Conservation (phyloP, 2,888 invertebrate genomes). For the Trissonchulus sp. region DNA sequence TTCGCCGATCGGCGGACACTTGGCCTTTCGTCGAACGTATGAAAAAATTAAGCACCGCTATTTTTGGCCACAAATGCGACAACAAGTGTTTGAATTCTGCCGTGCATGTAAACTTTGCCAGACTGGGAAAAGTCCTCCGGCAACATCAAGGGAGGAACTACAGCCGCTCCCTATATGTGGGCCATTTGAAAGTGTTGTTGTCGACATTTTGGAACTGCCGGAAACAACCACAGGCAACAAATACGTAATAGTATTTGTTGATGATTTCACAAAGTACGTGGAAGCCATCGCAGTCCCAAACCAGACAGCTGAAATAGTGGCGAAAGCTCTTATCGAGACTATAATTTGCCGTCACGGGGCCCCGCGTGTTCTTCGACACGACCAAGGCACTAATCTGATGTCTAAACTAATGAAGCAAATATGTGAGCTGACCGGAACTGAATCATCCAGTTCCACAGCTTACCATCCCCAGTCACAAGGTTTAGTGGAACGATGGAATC, state of each 20-base stretch:
- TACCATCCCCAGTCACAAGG: no score
- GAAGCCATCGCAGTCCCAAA: constrained; percentile 5
- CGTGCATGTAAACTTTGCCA: constrained; percentile 34
- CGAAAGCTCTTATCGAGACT: neutral
- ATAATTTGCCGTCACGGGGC: no score
- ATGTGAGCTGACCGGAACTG: neutral
- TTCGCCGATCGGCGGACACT: no score
- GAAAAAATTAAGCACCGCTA: constrained; percentile 30
- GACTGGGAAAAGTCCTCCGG: constrained; percentile 1
- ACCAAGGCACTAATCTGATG: neutral
- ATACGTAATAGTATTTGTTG: constrained; percentile 1
- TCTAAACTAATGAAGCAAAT: neutral
- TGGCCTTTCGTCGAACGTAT: constrained; percentile 35
- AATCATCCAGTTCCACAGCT: neutral
- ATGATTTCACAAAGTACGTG: constrained; percentile 37
- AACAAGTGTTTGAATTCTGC: constrained; percentile 30
- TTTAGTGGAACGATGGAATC: no score
- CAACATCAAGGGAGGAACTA: neutral
- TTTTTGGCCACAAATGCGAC: constrained; percentile 37
- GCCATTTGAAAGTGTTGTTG: constrained; percentile 13
- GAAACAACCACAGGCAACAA: neutral
- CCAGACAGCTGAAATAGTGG: constrained; percentile 7
- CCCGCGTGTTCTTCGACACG: neutral
- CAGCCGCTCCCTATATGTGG: neutral
- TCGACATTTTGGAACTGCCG: constrained; percentile 9